phyloP scores from a whole-genome alignment of 2,113 vertebrate species.

The Phoenicopterus ruber region DNA sequence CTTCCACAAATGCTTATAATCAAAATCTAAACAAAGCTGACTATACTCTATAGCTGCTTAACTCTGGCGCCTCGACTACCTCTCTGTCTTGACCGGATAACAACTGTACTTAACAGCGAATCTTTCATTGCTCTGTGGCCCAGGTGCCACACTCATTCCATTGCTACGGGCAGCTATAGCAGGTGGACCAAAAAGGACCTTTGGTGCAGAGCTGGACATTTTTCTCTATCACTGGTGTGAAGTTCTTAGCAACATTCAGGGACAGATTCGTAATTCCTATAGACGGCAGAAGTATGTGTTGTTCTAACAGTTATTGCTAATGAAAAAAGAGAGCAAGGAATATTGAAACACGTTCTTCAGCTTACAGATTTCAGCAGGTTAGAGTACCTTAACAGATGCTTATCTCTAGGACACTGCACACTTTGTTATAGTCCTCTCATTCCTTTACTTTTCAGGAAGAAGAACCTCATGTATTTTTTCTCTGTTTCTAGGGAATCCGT shows the following conservation, averaged over 20 bases:
- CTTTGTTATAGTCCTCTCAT: neutral
- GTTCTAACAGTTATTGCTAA: neutral
- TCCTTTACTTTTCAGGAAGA: neutral
- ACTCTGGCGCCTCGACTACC: fast-evolving
- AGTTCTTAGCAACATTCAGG: neutral
- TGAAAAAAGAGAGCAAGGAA: neutral
- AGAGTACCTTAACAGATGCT: neutral
- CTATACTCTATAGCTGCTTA: neutral
- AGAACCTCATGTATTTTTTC: neutral
- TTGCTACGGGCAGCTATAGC: neutral
- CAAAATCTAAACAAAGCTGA: neutral
- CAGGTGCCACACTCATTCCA: neutral
- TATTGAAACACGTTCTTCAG: neutral
- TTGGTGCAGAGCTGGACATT: neutral
- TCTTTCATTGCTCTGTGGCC: neutral
- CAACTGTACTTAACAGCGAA: neutral
- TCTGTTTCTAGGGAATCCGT: neutral
- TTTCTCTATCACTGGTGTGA: neutral
- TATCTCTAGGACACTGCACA: neutral
- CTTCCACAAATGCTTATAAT: neutral
- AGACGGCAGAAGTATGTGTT: neutral
- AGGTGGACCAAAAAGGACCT: neutral
- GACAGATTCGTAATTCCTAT: neutral
- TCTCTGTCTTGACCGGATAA: neutral
- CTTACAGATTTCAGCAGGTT: neutral